Evolutionary conservation across 2,888 invertebrate genomes (phyloP), one percentile per base, ranked within the genome.

Genomic region (Drosophila ustulata): DNA sequence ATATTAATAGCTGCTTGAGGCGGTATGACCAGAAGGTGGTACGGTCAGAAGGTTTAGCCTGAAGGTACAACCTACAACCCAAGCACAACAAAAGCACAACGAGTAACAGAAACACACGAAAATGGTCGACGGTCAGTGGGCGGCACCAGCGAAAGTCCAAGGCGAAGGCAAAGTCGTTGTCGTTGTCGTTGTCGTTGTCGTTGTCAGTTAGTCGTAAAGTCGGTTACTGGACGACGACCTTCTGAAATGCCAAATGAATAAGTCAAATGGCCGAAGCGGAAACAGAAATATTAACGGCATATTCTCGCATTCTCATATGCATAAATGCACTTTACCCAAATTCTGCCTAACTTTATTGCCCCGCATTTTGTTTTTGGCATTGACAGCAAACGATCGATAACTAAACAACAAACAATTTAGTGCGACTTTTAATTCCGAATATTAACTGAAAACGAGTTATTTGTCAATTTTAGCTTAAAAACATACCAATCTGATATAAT

Each of bases 1-100:
- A 75, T 77, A 77, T 75, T 75, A 75, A 75, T 77, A 73, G 75
- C 65, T 41, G 50, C 53, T 58, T 18, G 59, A 23, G 45, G 52
- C 55, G 34, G 34, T 32, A 32, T 4, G 3, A 13, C 28, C 11
- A 9, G 11, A 23, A 18, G 18, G 18, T 18, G 18, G 34, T 32
- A 32, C 8, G 3, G 28, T 41, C 11, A n/a, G 11, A 23, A 18
- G 34, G 32, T 18, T 50, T n/a, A 11, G 28, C 11, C 13, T 8
- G n/a, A 43, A 13, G 43, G 30, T 11, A 8, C 13, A 18, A 18
- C 18, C 30, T 6, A 41, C 47, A 37, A 45, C 32, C 5, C n/a
- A 30, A 25, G 9, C 34, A 4, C 11, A 9, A 41, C 7, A 53
- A 26, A 47, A 3, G n/a, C 47, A 41, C 28, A 41, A 49, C 30